Base-by-base conservation (phyloP, 2,797 vertebrate genomes). In the Masticophis lateralis region DNA sequence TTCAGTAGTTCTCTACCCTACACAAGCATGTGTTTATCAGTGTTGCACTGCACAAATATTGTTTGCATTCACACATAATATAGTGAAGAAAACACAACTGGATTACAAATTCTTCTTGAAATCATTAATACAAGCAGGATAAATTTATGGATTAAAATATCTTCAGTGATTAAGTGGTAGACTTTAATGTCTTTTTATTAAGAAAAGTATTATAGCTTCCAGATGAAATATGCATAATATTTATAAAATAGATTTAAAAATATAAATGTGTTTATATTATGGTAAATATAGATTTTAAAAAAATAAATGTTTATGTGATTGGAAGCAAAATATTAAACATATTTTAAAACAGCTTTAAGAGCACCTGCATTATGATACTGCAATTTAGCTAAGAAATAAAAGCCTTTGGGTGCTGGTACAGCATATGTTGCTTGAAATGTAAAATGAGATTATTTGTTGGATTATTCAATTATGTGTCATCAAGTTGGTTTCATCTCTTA, bases 11-110 rank as follows among this genome's bases (percentile, higher is more conserved):
- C 1, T 79, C 18, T 43, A 43, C 8, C 69, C 69, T 8, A 37
- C 43, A 90, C 94, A 96, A 91, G 74, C 90, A 47, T 94, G 25
- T 96, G 95, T 93, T 55, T 94, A 37, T 92, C 86, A 93, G 12
- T 25, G n/a, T 88, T 59, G n/a, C 57, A 12, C 37, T 37, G 9
- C 32, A 59, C 10, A 94, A 93, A 55, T n/a, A 79, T 94, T 96
- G 91, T 47, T 91, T 69, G 14, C 90, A 94, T 0, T 92, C 93
- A 89, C 69, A 93, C 94, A 2, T 79, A 92, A 91, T 96, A 92
- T 61, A 94, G 25, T 93, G 94, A 91, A 53, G 92, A 90, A 91
- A 90, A 93, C 94, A 66, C 95, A 93, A 12, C 0, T 6, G 90
- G 89, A 55, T 60, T 7, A 92, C 8, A 94, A 94, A 94, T 91